Evolutionary conservation across 2,888 invertebrate species (phyloP), one percentile per base, ranked within the genome.

Genomic region (Shargacucullia verbasci): DNA sequence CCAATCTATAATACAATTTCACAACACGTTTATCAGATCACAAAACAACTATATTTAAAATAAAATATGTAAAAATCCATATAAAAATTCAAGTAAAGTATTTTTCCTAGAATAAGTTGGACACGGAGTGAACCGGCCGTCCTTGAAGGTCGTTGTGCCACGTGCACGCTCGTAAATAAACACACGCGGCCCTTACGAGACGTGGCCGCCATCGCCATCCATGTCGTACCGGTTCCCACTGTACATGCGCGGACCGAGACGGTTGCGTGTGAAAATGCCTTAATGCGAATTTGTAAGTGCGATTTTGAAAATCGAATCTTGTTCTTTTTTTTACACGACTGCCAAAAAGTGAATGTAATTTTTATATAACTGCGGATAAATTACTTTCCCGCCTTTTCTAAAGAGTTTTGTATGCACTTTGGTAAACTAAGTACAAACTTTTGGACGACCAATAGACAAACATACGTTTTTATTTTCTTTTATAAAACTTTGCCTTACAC

Each of bases 131-230:
- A 73, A 77, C 68, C 65, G 62, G 62, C 53, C 73, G 85, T 77
- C 87, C 86, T 86, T 87, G 85, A 77, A 80, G 79, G 80, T 77
- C 83, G 64, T 44, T 43, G 49, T 31, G 79, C 81, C 87, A 88
- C 86, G 86, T 86, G 86, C 70, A 73, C 50, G 56, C 63, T 80
- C 78, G 73, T 80, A 80, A 80, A 81, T 74, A 81, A 75, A 79
- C 79, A 71, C 67, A 62, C 55, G 48, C 49, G 56, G 66, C 74
- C 72, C 67, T 63, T 64, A 41, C 48, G 35, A 49, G 8, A 41
- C 48, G 35, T 46, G 8, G 34, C 13, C 67, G 37, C 54, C 46
- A 58, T 49, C n/a, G n/a, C n/a, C n/a, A n/a, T n/a, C n/a, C n/a
- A n/a, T 70, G 55, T 41, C 13, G 35, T 12, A 57, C 50, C 45